A percentile compares a stretch with the other conserved stretches of the same genome.
Evolutionary conservation across 2,113 vertebrate genomes (phyloP).

Genomic region (Epinephelus lanceolatus): DNA sequence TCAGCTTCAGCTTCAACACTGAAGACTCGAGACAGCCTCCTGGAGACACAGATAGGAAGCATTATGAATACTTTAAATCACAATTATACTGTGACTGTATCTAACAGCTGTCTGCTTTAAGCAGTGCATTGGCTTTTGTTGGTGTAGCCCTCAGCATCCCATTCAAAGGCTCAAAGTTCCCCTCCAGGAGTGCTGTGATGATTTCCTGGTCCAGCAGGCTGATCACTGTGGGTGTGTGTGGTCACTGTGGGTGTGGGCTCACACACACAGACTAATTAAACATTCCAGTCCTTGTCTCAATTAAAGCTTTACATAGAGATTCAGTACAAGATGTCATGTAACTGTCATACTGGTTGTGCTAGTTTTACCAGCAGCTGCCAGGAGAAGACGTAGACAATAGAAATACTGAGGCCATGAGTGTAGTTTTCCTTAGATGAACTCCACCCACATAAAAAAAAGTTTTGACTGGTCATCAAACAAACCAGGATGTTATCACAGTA

Average conservation of each 20-base stretch:
- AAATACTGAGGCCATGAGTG: neutral
- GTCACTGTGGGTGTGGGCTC: slow-evolving; percentile 16
- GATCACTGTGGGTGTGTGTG: no score
- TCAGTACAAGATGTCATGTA: neutral
- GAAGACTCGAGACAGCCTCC: no score
- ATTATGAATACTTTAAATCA: neutral
- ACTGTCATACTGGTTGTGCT: slow-evolving; percentile 6
- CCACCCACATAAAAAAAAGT: neutral
- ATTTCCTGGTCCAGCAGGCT: slow-evolving; percentile 17
- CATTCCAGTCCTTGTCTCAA: neutral
- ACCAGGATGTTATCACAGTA: neutral
- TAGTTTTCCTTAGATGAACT: neutral
- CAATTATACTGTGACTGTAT: neutral
- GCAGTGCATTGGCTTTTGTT: neutral
- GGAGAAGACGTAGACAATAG: neutral
- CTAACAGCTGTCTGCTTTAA: neutral
- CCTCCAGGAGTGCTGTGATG: neutral
- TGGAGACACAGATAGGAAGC: neutral
- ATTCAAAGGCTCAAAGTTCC: neutral
- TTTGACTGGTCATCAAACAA: neutral
- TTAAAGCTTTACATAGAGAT: neutral
- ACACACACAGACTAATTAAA: neutral
- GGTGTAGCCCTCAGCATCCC: neutral
- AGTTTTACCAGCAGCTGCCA: neutral
- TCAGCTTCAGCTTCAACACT: neutral